Evolutionary conservation across 2,888 invertebrate species (phyloP).

Genomic region (Himalopsyche tibetana): DNA sequence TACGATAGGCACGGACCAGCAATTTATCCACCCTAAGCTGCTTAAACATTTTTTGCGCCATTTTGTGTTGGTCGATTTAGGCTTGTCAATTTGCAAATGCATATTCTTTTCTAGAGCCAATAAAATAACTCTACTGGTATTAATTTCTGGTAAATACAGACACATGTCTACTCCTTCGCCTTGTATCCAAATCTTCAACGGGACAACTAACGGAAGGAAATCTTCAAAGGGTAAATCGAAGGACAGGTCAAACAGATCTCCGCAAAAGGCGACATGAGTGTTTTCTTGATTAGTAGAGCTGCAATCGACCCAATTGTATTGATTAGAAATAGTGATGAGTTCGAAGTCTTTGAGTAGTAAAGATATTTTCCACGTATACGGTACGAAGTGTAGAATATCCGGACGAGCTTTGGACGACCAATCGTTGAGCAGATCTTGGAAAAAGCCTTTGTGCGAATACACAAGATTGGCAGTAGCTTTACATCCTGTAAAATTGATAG

Average conservation of each 20-base stretch:
- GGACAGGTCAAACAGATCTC: slow-evolving; percentile 94
- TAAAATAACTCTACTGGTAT: slow-evolving; percentile 89
- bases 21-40: slow-evolving; percentile 93
- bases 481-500: slow-evolving; percentile 92
- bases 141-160: slow-evolving; percentile 93
- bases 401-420: slow-evolving; percentile 97
- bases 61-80: slow-evolving; percentile 76
- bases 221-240: slow-evolving; percentile 96
- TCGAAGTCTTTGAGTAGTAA: slow-evolving; percentile 96
- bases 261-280: slow-evolving; percentile 94
- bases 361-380: slow-evolving; percentile 97
- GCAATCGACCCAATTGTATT: slow-evolving; percentile 99
- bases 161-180: slow-evolving; percentile 95
- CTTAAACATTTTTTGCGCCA: slow-evolving; percentile 89
- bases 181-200: slow-evolving; percentile 95
- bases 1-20: slow-evolving; percentile 96
- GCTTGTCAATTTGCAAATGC: slow-evolving; percentile 84
- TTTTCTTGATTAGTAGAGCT: slow-evolving; percentile 97
- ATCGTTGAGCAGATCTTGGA: slow-evolving; percentile 96
- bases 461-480: slow-evolving; percentile 95
- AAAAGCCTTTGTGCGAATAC: slow-evolving; percentile 97
- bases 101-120: slow-evolving; percentile 92
- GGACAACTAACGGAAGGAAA: slow-evolving; percentile 93
- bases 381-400: slow-evolving; percentile 95
- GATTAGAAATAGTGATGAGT: slow-evolving; percentile 93